These are phyloP conservation scores for Cinclus cinclus DNA, from an alignment of 2,113 vertebrate species.

Conservation along the genomic window DNA sequence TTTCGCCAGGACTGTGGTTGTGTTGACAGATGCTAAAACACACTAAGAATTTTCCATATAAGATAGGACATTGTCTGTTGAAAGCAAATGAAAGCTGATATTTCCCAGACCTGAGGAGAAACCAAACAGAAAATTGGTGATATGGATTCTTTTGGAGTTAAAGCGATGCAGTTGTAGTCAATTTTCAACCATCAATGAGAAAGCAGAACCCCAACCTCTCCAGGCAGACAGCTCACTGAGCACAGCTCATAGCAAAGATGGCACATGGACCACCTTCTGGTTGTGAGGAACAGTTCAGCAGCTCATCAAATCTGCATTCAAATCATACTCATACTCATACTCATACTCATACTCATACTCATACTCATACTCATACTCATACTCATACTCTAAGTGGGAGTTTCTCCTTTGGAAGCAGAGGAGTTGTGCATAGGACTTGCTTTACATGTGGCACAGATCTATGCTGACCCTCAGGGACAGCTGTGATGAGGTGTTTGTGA, in stretches of 20 bases:
- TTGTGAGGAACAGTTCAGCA: not conserved
- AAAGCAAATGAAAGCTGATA: not conserved
- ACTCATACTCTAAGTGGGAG: not conserved
- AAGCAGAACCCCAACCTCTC: not conserved
- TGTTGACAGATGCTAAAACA: not conserved
- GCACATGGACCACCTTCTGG: not conserved
- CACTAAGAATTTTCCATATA: not conserved
- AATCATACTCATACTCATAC: not conserved
- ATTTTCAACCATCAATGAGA: not conserved
- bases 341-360: not conserved
- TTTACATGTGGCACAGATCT: not conserved
- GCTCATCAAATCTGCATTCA: not conserved
- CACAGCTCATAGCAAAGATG: not conserved
- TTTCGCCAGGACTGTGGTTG: not conserved
- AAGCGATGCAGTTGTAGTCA: not conserved
- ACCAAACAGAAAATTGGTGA: not conserved
- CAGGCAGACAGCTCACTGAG: not conserved
- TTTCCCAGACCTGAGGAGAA: not conserved
- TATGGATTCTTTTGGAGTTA: not conserved
- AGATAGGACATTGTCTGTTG: not conserved
- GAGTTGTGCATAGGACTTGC: not conserved
- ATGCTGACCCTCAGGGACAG: not conserved
- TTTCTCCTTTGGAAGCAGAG: not conserved
- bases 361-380: not conserved
- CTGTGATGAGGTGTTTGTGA: not conserved